Base-by-base conservation (phyloP, 2,888 invertebrate genomes). In the Epistrophe eligans region DNA sequence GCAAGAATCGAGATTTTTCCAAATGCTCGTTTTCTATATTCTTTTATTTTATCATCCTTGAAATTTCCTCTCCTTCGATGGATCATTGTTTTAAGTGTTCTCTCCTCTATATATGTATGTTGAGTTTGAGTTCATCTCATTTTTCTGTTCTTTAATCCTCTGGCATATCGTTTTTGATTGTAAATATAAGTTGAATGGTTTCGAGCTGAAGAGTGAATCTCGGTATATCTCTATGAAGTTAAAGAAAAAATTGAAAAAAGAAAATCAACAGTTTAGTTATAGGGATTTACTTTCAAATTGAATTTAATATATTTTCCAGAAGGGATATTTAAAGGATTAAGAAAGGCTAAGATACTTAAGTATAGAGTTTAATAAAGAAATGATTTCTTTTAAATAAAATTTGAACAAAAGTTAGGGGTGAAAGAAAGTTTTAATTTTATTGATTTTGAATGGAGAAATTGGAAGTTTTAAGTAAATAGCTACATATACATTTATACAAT, bases 61-160 rank as follows among this genome's bases (percentile, higher is more conserved):
- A 77, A 82, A 66, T 43, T 45, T 64, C 32, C 50, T 70, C 52
- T 64, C 40, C 50, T 70, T 74, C 48, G 35, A 74, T 70, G 79
- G 79, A 40, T 70, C 83, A 79, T 84, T 84, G 83, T 79, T 74
- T 74, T 55, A 84, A 79, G 74, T 79, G 73, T 52, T 74, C 62
- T 84, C 32, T 32, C 32, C 7, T 7, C 70, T 40, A 55, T 24
- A 24, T 1, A 24, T 24, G 3, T 24, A 24, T 24, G 24, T 24
- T 24, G 24, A 24, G 24, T 24, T 72, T 45, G 43, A 66, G 28
- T 38, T 70, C 77, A 60, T 60, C 28, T n/a, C 32, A 58, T 70
- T 55, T n/a, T 62, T 64, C 11, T 38, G 17, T 43, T 19, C 15
- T 67, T 38, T 77, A 72, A 77, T 72, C 77, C 66, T 52, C 35